Evolutionary conservation across 2,888 invertebrate species (phyloP).

Genomic region (Philereme vetulata): DNA sequence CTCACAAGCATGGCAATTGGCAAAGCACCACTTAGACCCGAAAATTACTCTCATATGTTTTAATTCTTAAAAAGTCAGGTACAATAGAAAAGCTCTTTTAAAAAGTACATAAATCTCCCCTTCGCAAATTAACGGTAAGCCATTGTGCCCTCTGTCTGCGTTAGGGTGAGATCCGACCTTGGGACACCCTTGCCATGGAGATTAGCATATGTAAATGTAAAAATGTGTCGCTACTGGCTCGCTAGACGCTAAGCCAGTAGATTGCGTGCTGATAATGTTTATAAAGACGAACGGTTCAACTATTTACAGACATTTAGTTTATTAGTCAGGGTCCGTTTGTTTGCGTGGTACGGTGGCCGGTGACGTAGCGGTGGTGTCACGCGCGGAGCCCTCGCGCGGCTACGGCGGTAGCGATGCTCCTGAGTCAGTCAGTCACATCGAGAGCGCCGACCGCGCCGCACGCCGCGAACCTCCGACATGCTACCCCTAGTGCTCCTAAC

Average conservation of each 20-base stretch:
- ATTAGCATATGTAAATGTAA: slow-evolving; percentile 34
- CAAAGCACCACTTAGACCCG: too few relatives aligned
- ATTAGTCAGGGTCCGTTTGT: slow-evolving; percentile 53
- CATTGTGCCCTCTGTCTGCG: slow-evolving; percentile 67
- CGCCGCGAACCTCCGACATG: slow-evolving; percentile 62
- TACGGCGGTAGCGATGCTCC: slow-evolving; percentile 47
- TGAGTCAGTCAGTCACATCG: slow-evolving; percentile 69
- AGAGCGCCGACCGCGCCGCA: slow-evolving; percentile 67
- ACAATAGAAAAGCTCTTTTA: neutral
- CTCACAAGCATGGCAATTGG: neutral
- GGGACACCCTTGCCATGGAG: slow-evolving; percentile 48
- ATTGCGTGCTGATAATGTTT: slow-evolving; percentile 44
- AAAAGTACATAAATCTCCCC: slow-evolving; percentile 9
- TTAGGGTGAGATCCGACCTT: slow-evolving; percentile 69
- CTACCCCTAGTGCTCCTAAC: slow-evolving; percentile 59
- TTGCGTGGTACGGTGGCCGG: slow-evolving; percentile 49
- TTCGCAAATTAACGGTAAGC: slow-evolving; percentile 21
- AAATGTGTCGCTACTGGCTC: slow-evolving; percentile 21
- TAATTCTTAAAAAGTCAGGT: too few relatives aligned
- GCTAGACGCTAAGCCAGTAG: slow-evolving; percentile 29
- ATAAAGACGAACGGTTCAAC: slow-evolving; percentile 31
- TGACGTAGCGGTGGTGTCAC: slow-evolving; percentile 58
- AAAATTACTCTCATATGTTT: too few relatives aligned
- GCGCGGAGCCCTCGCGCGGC: slow-evolving; percentile 49
- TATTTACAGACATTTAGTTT: slow-evolving; percentile 36